A percentile compares a stretch with the other conserved stretches of the same genome.
Evolutionary conservation across 2,797 vertebrate genomes (phyloP).

Genomic region (Crocodylus rhombifer): DNA sequence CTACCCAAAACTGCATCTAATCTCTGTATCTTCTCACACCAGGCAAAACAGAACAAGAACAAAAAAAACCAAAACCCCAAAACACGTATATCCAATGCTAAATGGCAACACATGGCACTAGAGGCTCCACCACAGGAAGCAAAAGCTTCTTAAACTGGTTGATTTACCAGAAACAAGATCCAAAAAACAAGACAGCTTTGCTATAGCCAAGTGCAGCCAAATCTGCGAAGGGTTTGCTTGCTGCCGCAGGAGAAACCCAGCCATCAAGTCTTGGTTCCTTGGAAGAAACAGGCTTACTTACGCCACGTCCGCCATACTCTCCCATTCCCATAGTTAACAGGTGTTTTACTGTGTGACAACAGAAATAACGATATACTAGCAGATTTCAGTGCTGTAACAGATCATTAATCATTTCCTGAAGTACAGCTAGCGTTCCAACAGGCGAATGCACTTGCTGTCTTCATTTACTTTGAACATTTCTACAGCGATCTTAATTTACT

Average conservation of each 20-base stretch:
- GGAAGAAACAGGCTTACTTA: slow-evolving; percentile 48
- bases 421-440: slow-evolving; percentile 7
- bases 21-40: background rate
- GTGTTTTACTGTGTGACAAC: slow-evolving; percentile 21
- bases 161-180: background rate
- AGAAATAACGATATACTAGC: slow-evolving; percentile 43
- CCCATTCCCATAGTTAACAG: slow-evolving; percentile 20
- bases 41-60: background rate
- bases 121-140: too few relatives aligned
- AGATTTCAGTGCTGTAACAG: slow-evolving; percentile 52
- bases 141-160: background rate
- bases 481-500: slow-evolving; percentile 46
- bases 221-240: background rate
- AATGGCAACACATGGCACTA: too few relatives aligned
- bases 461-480: background rate
- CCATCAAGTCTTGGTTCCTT: slow-evolving; percentile 23
- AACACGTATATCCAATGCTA: background rate
- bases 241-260: slow-evolving; percentile 15
- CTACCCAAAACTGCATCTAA: background rate
- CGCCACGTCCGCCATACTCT: background rate
- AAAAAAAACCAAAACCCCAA: background rate
- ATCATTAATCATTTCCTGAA: slow-evolving; percentile 62
- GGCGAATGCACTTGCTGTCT: slow-evolving; percentile 43
- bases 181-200: background rate
- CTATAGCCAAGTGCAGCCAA: background rate